phyloP scores from a whole-genome alignment of 2,888 invertebrate species.

The Erebia ligea region DNA sequence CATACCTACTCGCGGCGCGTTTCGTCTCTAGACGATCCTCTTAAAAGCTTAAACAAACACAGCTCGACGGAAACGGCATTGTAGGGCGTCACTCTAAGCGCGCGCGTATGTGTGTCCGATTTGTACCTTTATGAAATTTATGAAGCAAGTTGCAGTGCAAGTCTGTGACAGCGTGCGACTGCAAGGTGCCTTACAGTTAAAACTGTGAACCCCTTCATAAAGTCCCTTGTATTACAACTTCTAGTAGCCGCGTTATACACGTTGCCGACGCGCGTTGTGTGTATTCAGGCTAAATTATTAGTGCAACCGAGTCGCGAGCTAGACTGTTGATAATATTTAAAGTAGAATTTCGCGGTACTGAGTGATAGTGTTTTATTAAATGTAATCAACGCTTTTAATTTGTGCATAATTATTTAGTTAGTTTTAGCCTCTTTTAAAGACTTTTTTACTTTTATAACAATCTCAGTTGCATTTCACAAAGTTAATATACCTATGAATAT shows the following conservation, averaged over 20 bases:
- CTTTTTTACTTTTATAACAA: slow-evolving; percentile 20
- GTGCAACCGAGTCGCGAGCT: slow-evolving; percentile 16
- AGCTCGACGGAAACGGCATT: neutral
- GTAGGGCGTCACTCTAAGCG: neutral
- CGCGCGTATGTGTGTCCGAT: neutral
- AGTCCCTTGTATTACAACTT: too few species aligned
- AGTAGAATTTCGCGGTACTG: slow-evolving; percentile 27
- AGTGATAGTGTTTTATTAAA: slow-evolving; percentile 28
- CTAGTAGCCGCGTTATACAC: neutral
- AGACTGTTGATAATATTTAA: slow-evolving; percentile 15
- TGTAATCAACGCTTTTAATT: slow-evolving; percentile 29
- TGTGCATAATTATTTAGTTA: neutral
- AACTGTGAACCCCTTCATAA: too few species aligned
- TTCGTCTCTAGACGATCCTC: too few species aligned
- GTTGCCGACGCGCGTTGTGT: neutral
- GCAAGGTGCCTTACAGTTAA: neutral
- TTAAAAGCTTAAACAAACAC: neutral
- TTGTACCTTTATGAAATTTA: neutral
- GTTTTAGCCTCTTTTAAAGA: neutral
- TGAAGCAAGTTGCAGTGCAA: neutral
- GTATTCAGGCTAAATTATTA: slow-evolving; percentile 3
- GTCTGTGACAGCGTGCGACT: neutral
- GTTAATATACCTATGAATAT: slow-evolving; percentile 5
- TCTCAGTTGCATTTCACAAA: slow-evolving; percentile 27
- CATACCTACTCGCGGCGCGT: too few species aligned